These are phyloP conservation scores for Trachymyrmex septentrionalis DNA, from an alignment of 1,140 invertebrate genomes.

Conservation along the genomic window DNA sequence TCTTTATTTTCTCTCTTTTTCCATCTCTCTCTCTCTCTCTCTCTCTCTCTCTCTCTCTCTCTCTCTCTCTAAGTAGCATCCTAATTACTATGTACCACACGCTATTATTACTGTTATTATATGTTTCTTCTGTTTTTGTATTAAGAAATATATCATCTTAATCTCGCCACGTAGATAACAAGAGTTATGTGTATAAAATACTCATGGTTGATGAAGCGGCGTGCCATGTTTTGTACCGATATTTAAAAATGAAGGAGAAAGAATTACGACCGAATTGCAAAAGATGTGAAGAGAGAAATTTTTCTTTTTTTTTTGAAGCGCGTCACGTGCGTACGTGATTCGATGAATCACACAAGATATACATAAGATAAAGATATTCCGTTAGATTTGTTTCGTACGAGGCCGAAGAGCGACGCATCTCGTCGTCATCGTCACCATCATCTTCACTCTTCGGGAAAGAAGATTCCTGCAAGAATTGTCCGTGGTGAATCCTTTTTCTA, in stretches of 20 bases:
- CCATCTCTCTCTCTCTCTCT: not conserved
- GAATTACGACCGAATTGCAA: slow-evolving; percentile 10
- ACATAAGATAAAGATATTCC: slow-evolving; percentile 5
- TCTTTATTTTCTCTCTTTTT: not conserved
- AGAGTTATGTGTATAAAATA: slow-evolving; percentile 67
- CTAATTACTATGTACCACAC: slow-evolving; percentile 1
- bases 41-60: not conserved
- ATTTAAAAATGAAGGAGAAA: slow-evolving; percentile 31
- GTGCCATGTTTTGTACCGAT: slow-evolving; percentile 73
- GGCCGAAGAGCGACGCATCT: slow-evolving; percentile 21
- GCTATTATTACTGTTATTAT: slow-evolving; percentile 43
- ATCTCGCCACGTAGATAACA: slow-evolving; percentile 46
- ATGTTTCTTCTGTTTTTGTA: slow-evolving; percentile 23
- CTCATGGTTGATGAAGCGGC: slow-evolving; percentile 70
- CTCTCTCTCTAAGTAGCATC: slow-evolving; percentile 21
- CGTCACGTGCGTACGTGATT: not conserved
- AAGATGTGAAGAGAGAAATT: not conserved
- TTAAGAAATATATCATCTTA: slow-evolving; percentile 51
- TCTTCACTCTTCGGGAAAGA: slow-evolving; percentile 22
- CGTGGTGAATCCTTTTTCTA: not conserved
- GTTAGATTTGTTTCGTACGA: slow-evolving; percentile 21
- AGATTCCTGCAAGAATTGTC: slow-evolving; percentile 17
- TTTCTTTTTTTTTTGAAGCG: not conserved
- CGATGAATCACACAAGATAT: not conserved
- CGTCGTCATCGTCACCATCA: not conserved